Evolutionary conservation across 2,888 invertebrate species (phyloP), one percentile per base, ranked within the genome.

Genomic region (Candidula unifasciata): DNA sequence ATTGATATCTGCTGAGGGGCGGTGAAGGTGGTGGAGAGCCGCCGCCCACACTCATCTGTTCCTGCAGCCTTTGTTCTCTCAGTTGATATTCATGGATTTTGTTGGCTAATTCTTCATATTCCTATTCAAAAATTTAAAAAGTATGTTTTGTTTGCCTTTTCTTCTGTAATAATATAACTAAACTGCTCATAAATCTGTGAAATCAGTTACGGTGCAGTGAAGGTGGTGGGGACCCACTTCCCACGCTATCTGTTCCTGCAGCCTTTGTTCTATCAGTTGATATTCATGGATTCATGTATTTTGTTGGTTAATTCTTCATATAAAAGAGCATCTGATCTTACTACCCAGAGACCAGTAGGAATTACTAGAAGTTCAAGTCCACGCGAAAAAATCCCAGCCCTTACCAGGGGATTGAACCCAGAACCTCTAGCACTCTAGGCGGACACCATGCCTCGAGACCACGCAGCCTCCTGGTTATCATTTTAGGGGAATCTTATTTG

Each of bases 231-330:
- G 94, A 94, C 84, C 94, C 94, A 83, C 94, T 92, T 80, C 94
- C 94, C 91, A 94, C 94, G 88, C 93, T 92, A 96, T 94, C 92
- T 96, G 95, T 91, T 97, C 97, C 89, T 96, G 95, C 84, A 98
- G 95, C 93, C 96, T 96, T 92, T 96, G 96, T 93, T 98, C 97
- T 93, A 97, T 96, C 86, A 95, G 95, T 94, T 98, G 97, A 89
- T 98, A 95, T 93, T 97, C 97, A 93, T 98, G 97, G 90, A 99
- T n/a, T n/a, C n/a, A n/a, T n/a, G n/a, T n/a, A n/a, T 95, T 94
- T 98, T 98, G 88, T 96, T 96, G 35, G 98, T 98, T 88, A 99
- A 94, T 93, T 98, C 98, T 90, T 97, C 97, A 94, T 98, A 98
- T 94, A n/a, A n/a, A n/a, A n/a, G n/a, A n/a, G n/a, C n/a, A n/a